A percentile compares a stretch with the other conserved stretches of the same genome.
Evolutionary conservation across 2,888 invertebrate genomes (phyloP).

Genomic region (Mythimna ferrago): DNA sequence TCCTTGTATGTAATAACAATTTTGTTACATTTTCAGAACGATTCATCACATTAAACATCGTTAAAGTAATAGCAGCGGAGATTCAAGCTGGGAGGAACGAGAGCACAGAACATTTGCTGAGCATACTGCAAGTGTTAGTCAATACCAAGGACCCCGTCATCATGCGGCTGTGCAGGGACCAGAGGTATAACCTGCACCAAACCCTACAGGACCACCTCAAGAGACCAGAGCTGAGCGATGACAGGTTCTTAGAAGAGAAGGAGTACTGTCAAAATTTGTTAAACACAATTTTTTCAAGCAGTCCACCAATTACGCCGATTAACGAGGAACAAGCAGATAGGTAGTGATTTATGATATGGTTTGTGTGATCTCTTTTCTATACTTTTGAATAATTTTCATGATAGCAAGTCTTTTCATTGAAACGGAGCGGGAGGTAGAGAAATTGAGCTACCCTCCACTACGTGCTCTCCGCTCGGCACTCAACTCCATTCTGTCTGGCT

Average conservation of each 20-base stretch:
- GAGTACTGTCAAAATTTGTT: conserved; percentile 75
- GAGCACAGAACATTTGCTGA: conserved; percentile 80
- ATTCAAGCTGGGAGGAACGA: conserved; percentile 72
- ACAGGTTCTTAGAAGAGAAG: conserved; percentile 78
- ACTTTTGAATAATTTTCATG: conserved; percentile 10
- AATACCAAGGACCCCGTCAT: conserved; percentile 67
- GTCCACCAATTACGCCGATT: conserved; percentile 19
- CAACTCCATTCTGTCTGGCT: too few relatives aligned
- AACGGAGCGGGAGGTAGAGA: too few relatives aligned
- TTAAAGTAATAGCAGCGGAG: conserved; percentile 70
- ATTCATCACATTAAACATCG: conserved; percentile 76
- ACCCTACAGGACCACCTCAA: conserved; percentile 72
- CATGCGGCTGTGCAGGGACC: conserved; percentile 73
- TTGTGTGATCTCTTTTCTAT: conserved; percentile 19
- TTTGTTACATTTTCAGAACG: conserved; percentile 72
- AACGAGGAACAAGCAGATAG: conserved; percentile 77
- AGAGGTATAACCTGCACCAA: conserved; percentile 68
- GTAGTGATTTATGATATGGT: conserved; percentile 59
- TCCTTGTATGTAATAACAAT: background rate
- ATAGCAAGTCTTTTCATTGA: background rate
- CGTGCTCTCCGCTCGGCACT: too few relatives aligned
- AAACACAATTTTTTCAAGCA: conserved; percentile 60
- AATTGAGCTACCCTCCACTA: too few relatives aligned
- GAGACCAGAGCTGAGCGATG: conserved; percentile 71
- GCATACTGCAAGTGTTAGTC: conserved; percentile 72